Conservation (phyloP, 2,113 vertebrate species). For the Herpailurus yagouaroundi region DNA sequence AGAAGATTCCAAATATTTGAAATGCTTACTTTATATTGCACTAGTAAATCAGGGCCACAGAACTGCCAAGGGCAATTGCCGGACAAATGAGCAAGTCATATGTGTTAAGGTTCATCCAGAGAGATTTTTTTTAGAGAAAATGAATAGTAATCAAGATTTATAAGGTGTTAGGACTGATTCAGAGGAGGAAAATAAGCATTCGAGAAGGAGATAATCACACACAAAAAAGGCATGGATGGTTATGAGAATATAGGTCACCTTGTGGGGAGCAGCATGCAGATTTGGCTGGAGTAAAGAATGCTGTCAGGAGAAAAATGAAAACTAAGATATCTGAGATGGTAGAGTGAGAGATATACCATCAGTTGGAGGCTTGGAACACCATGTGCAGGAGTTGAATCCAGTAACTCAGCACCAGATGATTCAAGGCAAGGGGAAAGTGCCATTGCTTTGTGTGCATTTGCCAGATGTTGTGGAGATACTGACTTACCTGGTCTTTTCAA, state of each 20-base stretch:
- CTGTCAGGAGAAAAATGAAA: not conserved
- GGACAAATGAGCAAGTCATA: not conserved
- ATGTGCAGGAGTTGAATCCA: not conserved
- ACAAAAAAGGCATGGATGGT: not conserved
- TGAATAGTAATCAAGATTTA: not conserved
- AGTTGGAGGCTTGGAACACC: not conserved
- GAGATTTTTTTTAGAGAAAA: not conserved
- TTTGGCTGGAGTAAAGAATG: not conserved
- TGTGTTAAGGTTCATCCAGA: not conserved
- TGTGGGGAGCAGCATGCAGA: not conserved
- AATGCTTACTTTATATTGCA: not conserved
- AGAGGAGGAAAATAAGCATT: slow-evolving; percentile 1
- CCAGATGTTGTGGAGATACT: not conserved
- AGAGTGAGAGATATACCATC: not conserved
- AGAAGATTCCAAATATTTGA: slow-evolving; percentile 43
- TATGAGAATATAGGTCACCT: not conserved
- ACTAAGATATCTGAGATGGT: not conserved
- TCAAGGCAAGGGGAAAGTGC: not conserved
- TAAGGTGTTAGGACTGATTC: not conserved
- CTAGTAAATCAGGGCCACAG: not conserved
- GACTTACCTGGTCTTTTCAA: not conserved
- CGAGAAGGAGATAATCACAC: not conserved
- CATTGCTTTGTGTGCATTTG: not conserved
- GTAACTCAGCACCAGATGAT: not conserved
- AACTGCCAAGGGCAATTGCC: not conserved